Percentiles rank a stretch among this genome's conserved stretches.
Conservation (phyloP, 2,113 vertebrate genomes). For the Corythornis cristatus region DNA sequence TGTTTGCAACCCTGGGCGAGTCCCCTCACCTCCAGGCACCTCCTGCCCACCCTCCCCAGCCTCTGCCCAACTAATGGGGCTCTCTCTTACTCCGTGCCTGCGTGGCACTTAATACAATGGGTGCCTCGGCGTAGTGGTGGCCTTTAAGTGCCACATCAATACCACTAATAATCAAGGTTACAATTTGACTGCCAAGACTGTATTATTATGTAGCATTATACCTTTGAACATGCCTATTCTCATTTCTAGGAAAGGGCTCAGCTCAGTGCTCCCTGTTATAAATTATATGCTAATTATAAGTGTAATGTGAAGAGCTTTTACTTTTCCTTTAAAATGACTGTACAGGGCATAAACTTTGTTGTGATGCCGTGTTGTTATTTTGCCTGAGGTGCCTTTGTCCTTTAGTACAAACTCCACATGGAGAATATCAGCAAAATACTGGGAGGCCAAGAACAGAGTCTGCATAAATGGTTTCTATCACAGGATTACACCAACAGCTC, state of each 20-base stretch:
- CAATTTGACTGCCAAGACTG: conserved; percentile 35
- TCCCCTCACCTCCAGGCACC: background rate
- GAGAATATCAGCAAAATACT: conserved; percentile 46
- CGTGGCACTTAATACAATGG: background rate
- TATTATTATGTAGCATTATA: conserved; percentile 63
- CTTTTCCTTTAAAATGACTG: conserved; percentile 20
- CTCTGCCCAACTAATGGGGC: background rate
- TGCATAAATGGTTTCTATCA: conserved; percentile 26
- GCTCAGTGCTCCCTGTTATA: conserved; percentile 28
- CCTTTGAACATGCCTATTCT: conserved; percentile 18
- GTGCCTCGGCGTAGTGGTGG: background rate
- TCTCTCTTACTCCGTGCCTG: background rate
- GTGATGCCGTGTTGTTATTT: conserved; percentile 14
- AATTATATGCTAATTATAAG: conserved; percentile 57
- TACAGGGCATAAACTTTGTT: conserved; percentile 56
- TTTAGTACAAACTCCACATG: background rate
- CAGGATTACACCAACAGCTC: background rate
- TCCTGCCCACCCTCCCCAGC: background rate
- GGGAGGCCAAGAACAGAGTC: conserved; percentile 17
- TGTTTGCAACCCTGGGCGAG: background rate
- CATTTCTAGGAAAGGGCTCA: conserved; percentile 43
- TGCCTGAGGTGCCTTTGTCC: conserved; percentile 51
- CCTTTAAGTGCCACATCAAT: conserved; percentile 36
- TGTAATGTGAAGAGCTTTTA: conserved; percentile 45
- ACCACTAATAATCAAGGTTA: conserved; percentile 48